phyloP scores from a whole-genome alignment of 2,113 vertebrate species.

The Daubentonia madagascariensis region DNA sequence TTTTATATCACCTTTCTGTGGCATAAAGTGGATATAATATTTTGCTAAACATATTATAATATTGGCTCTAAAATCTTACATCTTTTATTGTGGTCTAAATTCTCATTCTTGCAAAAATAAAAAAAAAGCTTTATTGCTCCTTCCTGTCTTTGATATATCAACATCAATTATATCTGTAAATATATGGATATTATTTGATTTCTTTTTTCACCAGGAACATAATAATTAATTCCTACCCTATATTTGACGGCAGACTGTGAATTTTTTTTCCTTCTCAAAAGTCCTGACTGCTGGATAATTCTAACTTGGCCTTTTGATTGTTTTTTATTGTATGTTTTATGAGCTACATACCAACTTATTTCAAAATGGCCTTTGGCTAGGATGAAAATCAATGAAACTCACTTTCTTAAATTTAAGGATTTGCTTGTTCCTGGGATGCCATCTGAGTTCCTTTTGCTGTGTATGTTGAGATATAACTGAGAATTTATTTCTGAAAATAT shows the following conservation, averaged over 20 bases:
- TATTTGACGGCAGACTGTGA: neutral
- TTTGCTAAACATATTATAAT: neutral
- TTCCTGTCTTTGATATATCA: neutral
- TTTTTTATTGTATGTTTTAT: constrained; percentile 57
- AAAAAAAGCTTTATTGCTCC: neutral
- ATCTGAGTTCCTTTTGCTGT: neutral
- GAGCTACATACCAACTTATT: constrained; percentile 44
- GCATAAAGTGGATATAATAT: neutral
- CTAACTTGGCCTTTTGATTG: neutral
- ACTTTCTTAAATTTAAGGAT: constrained; percentile 24
- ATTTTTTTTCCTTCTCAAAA: neutral
- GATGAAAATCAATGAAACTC: constrained; percentile 45
- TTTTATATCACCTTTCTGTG: neutral
- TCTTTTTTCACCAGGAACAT: neutral
- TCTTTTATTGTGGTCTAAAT: neutral
- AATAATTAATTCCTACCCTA: neutral
- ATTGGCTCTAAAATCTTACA: neutral
- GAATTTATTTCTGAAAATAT: neutral
- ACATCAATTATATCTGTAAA: neutral
- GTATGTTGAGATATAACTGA: neutral
- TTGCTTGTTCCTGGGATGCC: neutral
- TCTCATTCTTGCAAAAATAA: neutral
- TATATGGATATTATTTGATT: neutral
- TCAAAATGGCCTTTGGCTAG: constrained; percentile 43
- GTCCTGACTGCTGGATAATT: constrained; percentile 3